A percentile compares a stretch with the other conserved stretches of the same genome.
Conservation (phyloP, 2,888 invertebrate species). For the Drosophila mettleri region DNA sequence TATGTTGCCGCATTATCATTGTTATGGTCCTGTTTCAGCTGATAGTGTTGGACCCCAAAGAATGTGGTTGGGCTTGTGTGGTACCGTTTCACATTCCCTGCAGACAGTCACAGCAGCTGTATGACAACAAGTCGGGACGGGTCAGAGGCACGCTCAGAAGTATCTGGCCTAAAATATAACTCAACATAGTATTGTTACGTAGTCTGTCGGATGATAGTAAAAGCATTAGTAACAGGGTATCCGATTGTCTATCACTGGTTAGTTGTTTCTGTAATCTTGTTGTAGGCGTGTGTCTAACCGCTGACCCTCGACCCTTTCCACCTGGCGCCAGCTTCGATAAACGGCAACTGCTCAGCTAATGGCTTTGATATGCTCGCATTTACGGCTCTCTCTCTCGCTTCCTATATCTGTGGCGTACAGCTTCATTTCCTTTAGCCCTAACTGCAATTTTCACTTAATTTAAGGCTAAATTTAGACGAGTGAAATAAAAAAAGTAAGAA, state of each 20-base stretch:
- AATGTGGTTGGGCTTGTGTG: conserved; percentile 56
- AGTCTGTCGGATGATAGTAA: no score
- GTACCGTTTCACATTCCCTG: conserved; percentile 39
- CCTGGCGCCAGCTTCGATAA: conserved; percentile 70
- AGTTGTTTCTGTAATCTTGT: conserved; percentile 19
- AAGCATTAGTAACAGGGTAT: background rate
- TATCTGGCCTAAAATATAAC: no score
- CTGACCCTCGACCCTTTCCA: conserved; percentile 58
- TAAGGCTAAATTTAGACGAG: conserved; percentile 62
- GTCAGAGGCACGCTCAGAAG: no score
- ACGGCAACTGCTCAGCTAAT: conserved; percentile 52
- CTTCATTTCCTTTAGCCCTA: conserved; percentile 52
- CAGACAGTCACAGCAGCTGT: background rate
- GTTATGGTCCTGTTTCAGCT: conserved; percentile 72
- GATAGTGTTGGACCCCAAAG: conserved; percentile 49
- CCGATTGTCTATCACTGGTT: background rate
- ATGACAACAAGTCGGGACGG: no score
- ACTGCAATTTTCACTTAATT: conserved; percentile 67
- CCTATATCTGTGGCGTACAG: conserved; percentile 49
- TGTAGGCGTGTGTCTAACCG: conserved; percentile 45
- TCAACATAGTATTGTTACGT: no score
- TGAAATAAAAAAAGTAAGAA: conserved; percentile 27
- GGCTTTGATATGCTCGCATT: conserved; percentile 41
- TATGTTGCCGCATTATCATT: conserved; percentile 73
- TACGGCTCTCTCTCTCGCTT: conserved; percentile 32